A percentile compares a stretch with the other conserved stretches of the same genome.
Conservation (phyloP, 2,888 invertebrate species). For the Brenthis ino region DNA sequence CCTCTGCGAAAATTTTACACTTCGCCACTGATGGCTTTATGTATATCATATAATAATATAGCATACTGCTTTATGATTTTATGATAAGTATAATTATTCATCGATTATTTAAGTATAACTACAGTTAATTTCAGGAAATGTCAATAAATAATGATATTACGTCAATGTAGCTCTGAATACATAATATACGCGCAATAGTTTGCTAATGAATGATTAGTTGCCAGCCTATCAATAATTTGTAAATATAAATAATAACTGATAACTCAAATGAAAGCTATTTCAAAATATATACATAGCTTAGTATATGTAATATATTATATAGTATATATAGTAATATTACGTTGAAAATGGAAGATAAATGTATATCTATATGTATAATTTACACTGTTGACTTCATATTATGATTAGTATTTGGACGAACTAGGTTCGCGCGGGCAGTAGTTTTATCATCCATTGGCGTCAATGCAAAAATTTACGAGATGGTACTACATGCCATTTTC, state of each 20-base stretch:
- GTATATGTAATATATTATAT: neutral
- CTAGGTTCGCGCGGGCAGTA: too few species aligned
- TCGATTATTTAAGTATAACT: neutral
- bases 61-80: neutral
- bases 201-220: constrained; percentile 8
- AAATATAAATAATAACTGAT: neutral
- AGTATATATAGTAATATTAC: neutral
- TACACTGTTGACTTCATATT: too few species aligned
- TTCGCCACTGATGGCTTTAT: too few species aligned
- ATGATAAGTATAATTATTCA: neutral
- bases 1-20: too few species aligned
- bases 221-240: neutral
- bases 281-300: neutral
- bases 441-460: too few species aligned
- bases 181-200: neutral
- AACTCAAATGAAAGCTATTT: neutral
- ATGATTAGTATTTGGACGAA: too few species aligned
- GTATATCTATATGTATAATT: too few species aligned
- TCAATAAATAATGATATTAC: neutral
- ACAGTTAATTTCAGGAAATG: constrained; percentile 4
- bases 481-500: too few species aligned
- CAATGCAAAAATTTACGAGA: too few species aligned
- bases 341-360: neutral
- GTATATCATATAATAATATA: too few species aligned
- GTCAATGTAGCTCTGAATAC: neutral